Evolutionary conservation across 2,797 vertebrate species (phyloP), one percentile per base, ranked within the genome.

Genomic region (Platyrinchus mystaceus): DNA sequence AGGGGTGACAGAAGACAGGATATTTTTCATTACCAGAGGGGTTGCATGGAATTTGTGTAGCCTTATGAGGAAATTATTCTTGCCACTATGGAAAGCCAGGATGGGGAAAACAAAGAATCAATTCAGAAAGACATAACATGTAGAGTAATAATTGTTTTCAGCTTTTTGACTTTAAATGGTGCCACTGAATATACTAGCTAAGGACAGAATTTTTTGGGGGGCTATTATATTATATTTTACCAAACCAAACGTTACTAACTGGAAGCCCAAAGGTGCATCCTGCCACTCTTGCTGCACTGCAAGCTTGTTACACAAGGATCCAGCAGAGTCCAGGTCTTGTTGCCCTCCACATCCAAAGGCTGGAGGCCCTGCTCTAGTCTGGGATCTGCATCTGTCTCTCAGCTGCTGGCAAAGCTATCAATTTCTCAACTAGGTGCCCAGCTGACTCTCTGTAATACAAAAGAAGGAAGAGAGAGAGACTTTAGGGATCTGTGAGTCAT

Each of bases 401-500:
- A 47, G 53, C 5, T 62, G 58, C 66, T 94, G 76, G 41, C 56
- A 71, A 56, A 74, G 30, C 10, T 49, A 6, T 41, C 0, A 0
- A 18, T 56, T 88, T 47, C 70, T 64, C 60, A 64, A 8, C 24
- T 43, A 28, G 37, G 14, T 87, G 62, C 50, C 69, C 82, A 88
- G 73, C 43, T 93, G 79, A 26, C 30, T 88, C 21, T 75, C 46
- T 23, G 27, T 36, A 62, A 71, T 3, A 96, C 93, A 96, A 94
- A 95, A 88, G 79, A 91, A 94, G 89, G 85, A 96, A 93, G 46
- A 90, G 46, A 90, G 46, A 89, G 32, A 81, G 36, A 39, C 67
- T 91, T 96, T 7, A 37, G 66, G 87, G 43, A 88, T 59, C 36
- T 4, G 3, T 88, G 94, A 94, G 73, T 91, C 90, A 94, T 90